These are phyloP conservation scores for Xenopus laevis DNA, from an alignment of 2,113 vertebrate genomes.

Conservation along the genomic window DNA sequence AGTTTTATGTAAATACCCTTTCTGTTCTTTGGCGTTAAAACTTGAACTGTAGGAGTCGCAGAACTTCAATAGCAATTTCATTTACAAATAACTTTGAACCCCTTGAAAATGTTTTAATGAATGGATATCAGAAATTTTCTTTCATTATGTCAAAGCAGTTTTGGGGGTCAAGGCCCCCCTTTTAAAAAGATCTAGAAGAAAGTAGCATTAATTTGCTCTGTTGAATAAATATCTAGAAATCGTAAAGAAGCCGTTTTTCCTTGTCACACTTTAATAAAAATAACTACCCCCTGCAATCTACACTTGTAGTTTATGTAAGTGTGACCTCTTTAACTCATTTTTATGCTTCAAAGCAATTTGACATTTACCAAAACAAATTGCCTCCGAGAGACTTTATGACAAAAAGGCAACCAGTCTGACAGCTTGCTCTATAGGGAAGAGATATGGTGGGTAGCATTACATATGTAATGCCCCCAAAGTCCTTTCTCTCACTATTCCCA, in stretches of 20 bases:
- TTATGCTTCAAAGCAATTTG: conserved; percentile 79
- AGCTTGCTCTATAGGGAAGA: conserved; percentile 76
- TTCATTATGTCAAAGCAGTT: background rate
- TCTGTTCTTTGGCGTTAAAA: too few species aligned
- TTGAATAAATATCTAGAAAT: too few species aligned
- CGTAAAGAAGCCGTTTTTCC: background rate
- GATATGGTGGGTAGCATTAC: conserved; percentile 70
- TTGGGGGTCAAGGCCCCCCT: too few species aligned
- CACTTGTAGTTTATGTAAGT: conserved; percentile 66
- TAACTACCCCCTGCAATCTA: conserved; percentile 58
- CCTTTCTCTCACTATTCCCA: conserved; percentile 68
- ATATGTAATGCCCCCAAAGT: conserved; percentile 73
- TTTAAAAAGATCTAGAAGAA: too few species aligned
- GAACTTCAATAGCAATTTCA: too few species aligned
- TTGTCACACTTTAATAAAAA: conserved; percentile 35
- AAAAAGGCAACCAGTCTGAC: conserved; percentile 70
- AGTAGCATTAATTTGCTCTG: too few species aligned
- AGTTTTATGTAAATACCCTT: too few species aligned
- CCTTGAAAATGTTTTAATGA: too few species aligned
- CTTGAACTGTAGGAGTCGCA: too few species aligned
- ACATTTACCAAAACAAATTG: conserved; percentile 81
- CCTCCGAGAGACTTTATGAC: conserved; percentile 68
- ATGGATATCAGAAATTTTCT: too few species aligned
- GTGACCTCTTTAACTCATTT: conserved; percentile 79
- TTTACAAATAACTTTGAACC: too few species aligned